Conservation (phyloP, 2,888 invertebrate genomes). For the Melinopterus prodromus region DNA sequence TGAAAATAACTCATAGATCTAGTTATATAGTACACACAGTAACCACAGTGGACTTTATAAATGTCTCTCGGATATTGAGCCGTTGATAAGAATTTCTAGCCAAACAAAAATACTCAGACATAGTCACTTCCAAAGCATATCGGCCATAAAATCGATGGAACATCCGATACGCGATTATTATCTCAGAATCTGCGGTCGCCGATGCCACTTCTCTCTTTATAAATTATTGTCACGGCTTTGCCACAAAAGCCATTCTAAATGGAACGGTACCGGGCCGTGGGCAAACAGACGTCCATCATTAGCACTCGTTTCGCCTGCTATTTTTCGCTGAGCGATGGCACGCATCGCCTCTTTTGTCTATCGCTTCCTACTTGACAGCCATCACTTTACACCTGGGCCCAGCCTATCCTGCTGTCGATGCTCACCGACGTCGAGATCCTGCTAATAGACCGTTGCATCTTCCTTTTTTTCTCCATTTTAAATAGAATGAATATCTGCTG, state of each 20-base stretch:
- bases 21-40: no score
- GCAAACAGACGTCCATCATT: conserved; percentile 4
- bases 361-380: conserved; percentile 4
- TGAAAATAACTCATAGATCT: no score
- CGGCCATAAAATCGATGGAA: background rate
- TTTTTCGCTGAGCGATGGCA: background rate
- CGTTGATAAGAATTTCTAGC: background rate
- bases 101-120: background rate
- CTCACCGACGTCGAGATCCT: no score
- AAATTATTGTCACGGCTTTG: background rate
- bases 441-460: no score
- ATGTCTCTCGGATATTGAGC: no score
- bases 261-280: background rate
- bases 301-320: background rate
- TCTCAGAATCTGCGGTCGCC: background rate
- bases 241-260: background rate
- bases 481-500: no score
- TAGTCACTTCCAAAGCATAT: background rate
- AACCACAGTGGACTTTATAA: no score
- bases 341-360: background rate
- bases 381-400: background rate
- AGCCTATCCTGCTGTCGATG: background rate
- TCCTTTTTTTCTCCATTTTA: no score
- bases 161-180: background rate
- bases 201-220: background rate